phyloP scores from a whole-genome alignment of 2,888 invertebrate genomes.

The Eupelmus urozonus region DNA sequence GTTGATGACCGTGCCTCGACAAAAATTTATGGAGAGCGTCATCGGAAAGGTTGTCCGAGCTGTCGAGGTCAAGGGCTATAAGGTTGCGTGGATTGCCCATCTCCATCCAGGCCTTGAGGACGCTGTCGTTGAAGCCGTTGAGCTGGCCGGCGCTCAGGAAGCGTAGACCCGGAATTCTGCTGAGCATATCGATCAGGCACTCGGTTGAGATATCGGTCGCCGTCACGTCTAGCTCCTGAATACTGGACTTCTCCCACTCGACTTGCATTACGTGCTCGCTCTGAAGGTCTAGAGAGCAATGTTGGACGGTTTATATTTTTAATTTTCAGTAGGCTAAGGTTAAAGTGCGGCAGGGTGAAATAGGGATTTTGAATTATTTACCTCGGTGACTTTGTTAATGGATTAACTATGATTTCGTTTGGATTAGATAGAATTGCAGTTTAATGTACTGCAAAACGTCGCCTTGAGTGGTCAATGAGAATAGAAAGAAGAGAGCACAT shows the following conservation, averaged over 20 bases:
- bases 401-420: too few relatives aligned
- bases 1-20: slow-evolving; percentile 91
- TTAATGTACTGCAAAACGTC: too few relatives aligned
- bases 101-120: slow-evolving; percentile 94
- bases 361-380: not conserved
- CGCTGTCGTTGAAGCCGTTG: slow-evolving; percentile 97
- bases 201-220: slow-evolving; percentile 97
- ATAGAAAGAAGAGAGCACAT: too few relatives aligned
- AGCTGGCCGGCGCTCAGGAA: slow-evolving; percentile 97
- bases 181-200: slow-evolving; percentile 94
- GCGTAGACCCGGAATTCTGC: slow-evolving; percentile 89
- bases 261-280: slow-evolving; percentile 96
- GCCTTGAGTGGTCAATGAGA: too few relatives aligned
- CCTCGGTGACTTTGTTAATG: too few relatives aligned
- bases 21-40: slow-evolving; percentile 95
- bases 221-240: slow-evolving; percentile 97
- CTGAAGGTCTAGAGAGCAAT: slow-evolving; percentile 83
- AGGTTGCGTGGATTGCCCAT: slow-evolving; percentile 87
- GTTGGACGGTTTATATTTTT: not conserved
- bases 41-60: slow-evolving; percentile 96
- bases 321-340: slow-evolving; percentile 21
- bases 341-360: too few relatives aligned
- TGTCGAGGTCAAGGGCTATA: slow-evolving; percentile 93
- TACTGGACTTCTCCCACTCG: slow-evolving; percentile 97
- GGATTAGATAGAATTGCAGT: too few relatives aligned